These are phyloP conservation scores for Notechis scutatus DNA, from an alignment of 2,113 vertebrate genomes.

Conservation along the genomic window DNA sequence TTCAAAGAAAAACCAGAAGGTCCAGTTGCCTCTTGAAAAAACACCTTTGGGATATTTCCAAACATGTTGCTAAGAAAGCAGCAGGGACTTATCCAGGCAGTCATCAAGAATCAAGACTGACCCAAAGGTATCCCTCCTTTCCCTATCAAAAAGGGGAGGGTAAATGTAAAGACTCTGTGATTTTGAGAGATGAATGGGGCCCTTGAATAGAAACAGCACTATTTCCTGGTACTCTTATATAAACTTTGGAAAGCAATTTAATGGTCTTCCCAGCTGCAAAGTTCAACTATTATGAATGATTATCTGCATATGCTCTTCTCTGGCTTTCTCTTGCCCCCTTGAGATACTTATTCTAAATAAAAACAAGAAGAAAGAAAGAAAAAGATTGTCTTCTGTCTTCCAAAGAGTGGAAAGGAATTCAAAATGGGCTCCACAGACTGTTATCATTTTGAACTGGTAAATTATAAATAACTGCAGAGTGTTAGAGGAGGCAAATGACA, in stretches of 20 bases:
- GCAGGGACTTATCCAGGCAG: neutral
- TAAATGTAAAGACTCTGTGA: neutral
- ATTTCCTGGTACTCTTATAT: conserved; percentile 6
- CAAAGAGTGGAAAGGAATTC: conserved; percentile 36
- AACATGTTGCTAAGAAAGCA: neutral
- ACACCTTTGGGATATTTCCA: neutral
- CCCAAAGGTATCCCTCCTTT: neutral
- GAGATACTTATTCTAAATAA: conserved; percentile 1
- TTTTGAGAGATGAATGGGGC: conserved; percentile 16
- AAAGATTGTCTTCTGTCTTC: conserved; percentile 28
- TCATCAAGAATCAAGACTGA: neutral
- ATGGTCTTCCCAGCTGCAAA: conserved; percentile 44
- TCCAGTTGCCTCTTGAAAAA: no score
- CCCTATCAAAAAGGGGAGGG: neutral
- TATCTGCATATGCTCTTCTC: conserved; percentile 24
- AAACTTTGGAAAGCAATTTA: conserved; percentile 38
- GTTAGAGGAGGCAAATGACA: conserved; percentile 40
- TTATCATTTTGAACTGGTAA: conserved; percentile 45
- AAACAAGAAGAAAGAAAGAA: conserved; percentile 43
- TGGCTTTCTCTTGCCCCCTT: neutral
- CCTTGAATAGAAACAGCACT: conserved; percentile 11
- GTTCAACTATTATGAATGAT: conserved; percentile 39
- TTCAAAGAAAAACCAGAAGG: no score
- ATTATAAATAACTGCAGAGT: conserved; percentile 46
- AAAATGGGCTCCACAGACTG: conserved; percentile 44